Base-by-base conservation (phyloP, 2,888 invertebrate species). In the Masnerella sp. region DNA sequence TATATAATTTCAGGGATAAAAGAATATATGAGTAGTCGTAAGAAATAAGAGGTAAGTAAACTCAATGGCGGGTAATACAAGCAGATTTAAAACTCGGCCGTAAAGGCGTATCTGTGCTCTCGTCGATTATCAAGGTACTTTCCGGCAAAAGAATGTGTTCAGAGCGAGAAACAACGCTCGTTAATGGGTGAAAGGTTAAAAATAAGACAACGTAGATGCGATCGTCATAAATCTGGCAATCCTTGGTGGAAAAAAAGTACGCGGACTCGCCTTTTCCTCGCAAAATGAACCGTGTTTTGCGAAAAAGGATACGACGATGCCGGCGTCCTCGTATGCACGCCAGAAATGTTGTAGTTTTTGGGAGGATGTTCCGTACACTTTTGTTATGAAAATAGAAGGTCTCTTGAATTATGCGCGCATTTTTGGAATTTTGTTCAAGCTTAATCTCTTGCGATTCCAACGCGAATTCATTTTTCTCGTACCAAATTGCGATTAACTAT, bases 181-280 rank as follows among this genome's bases (percentile, higher is more conserved):
- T 85, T 86, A 86, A 86, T 87, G 85, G 85, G 83, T 84, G 84
- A 85, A 84, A 85, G 83, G 86, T 85, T 86, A 86, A 85, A 85
- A 86, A 85, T 85, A 85, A 75, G 72, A 72, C 64, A 65, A 65
- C 56, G 45, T 61, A 78, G 75, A 74, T 79, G 79, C 80, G 79
- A 80, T 80, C 83, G 83, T 85, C 86, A 86, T 87, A 87, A 87
- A 86, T 87, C 86, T 83, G 79, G 75, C 81, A 80, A 84, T 83
- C 78, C 81, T 80, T 74, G 74, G 78, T 81, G 79, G 79, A 81
- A 80, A 68, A 65, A 68, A 58, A 51, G 82, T 80, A 70, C 77
- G 65, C 69, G 51, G 28, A 56, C 43, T 67, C 59, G 11, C 51
- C 51, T 61, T 67, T 72, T 61, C 67, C 36, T 38, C 18, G 47